Conservation (phyloP, 2,888 invertebrate species). For the Cephus pygmeus region DNA sequence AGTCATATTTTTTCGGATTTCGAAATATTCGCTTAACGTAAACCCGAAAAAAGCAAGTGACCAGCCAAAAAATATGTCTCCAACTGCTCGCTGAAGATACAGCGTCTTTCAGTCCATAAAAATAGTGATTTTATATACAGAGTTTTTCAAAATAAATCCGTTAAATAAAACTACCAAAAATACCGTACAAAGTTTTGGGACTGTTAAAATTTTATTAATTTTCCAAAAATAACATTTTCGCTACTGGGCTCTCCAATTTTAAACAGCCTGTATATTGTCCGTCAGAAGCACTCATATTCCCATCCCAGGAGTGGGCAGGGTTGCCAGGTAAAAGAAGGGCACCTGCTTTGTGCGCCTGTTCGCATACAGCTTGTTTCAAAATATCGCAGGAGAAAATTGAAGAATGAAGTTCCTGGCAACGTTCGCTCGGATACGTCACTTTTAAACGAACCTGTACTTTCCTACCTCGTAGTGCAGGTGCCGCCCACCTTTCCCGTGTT, state of each 20-base stretch:
- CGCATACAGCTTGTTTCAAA: neutral
- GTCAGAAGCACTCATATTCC: neutral
- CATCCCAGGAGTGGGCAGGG: slow-evolving; percentile 1
- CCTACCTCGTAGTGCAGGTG: slow-evolving; percentile 46
- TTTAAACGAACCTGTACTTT: slow-evolving; percentile 30
- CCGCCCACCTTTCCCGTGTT: slow-evolving; percentile 53
- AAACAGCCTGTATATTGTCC: neutral
- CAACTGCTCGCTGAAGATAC: neutral
- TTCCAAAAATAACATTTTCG: neutral
- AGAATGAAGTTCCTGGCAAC: neutral
- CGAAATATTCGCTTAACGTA: neutral
- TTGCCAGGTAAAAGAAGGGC: slow-evolving; percentile 25
- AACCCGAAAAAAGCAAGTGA: neutral
- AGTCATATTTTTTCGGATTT: neutral
- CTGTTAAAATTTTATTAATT: neutral
- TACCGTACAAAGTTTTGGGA: neutral
- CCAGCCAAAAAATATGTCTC: neutral
- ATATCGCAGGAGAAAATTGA: neutral
- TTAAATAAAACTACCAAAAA: neutral
- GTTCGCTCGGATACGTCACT: neutral
- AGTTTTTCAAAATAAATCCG: neutral
- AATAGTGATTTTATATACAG: neutral
- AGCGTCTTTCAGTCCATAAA: neutral
- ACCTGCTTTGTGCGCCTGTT: slow-evolving; percentile 26
- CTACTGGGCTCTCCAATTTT: neutral